A percentile compares a stretch with the other conserved stretches of the same genome.
These are phyloP conservation scores for Sigmodon hispidus DNA, from an alignment of 2,113 vertebrate species.

Conservation along the genomic window DNA sequence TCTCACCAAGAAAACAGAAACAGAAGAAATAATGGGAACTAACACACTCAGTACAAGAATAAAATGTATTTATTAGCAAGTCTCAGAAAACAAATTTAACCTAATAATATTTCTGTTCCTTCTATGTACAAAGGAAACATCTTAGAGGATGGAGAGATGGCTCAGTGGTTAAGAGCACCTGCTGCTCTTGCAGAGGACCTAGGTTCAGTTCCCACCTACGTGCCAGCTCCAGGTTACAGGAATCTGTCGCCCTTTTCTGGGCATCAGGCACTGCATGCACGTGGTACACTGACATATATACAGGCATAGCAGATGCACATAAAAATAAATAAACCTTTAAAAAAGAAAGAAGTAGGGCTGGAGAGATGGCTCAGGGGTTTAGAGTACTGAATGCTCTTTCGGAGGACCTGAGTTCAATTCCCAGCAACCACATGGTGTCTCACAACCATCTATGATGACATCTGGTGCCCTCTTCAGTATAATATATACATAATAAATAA, in stretches of 20 bases:
- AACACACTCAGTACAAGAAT: neutral
- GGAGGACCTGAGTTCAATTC: no score
- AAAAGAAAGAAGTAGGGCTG: neutral
- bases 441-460: no score
- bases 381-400: no score
- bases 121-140: conserved; percentile 4
- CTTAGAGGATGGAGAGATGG: conserved; percentile 13
- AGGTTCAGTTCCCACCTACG: neutral
- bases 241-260: neutral
- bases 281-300: neutral
- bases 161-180: neutral
- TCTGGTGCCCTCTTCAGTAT: no score
- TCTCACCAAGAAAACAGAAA: conserved; percentile 15
- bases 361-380: no score
- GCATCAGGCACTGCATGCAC: neutral
- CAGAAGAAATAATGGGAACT: neutral
- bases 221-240: neutral
- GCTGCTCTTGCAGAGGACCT: neutral
- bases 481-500: no score
- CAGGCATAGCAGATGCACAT: neutral
- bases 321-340: neutral
- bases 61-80: conserved; percentile 50
- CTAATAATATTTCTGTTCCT: conserved; percentile 1
- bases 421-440: no score
- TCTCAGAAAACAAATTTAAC: conserved; percentile 51